Conservation (phyloP, 30 jellyfish, hydroid and myxozoan genomes). For the Turritopsis rubra region DNA sequence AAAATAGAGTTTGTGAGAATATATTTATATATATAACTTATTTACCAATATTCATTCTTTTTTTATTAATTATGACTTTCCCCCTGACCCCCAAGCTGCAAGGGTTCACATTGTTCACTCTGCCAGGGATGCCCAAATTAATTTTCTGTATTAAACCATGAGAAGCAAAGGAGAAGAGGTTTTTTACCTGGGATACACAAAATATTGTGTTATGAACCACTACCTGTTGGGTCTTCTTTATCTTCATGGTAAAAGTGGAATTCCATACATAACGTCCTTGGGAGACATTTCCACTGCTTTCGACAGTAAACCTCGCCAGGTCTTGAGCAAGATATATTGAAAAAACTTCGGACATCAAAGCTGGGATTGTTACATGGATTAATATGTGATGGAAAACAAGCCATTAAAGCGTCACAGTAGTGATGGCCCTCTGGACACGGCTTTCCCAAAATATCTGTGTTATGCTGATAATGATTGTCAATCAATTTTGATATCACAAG, state of each 20-base stretch:
- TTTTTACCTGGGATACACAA: too few relatives aligned
- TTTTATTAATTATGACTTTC: too few relatives aligned
- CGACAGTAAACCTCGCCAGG: not conserved
- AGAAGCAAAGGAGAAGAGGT: too few relatives aligned
- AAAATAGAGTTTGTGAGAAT: too few relatives aligned
- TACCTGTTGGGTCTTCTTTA: not conserved
- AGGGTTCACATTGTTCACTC: too few relatives aligned
- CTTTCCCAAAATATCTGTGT: not conserved
- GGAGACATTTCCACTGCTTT: not conserved
- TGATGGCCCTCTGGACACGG: not conserved
- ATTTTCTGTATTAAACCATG: too few relatives aligned
- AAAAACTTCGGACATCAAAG: too few relatives aligned
- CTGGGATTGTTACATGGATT: not conserved
- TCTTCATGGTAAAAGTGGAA: not conserved
- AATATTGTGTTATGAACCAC: too few relatives aligned
- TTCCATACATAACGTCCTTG: not conserved
- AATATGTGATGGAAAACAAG: not conserved
- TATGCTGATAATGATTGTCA: not conserved
- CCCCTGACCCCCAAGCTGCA: too few relatives aligned
- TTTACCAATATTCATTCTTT: too few relatives aligned
- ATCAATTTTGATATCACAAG: not conserved
- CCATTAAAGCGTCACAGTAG: not conserved
- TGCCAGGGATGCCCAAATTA: too few relatives aligned
- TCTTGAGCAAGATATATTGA: not conserved
- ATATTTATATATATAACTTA: too few relatives aligned